These are phyloP conservation scores for Ursus arctos DNA, from an alignment of 2,113 vertebrate genomes.

Conservation along the genomic window DNA sequence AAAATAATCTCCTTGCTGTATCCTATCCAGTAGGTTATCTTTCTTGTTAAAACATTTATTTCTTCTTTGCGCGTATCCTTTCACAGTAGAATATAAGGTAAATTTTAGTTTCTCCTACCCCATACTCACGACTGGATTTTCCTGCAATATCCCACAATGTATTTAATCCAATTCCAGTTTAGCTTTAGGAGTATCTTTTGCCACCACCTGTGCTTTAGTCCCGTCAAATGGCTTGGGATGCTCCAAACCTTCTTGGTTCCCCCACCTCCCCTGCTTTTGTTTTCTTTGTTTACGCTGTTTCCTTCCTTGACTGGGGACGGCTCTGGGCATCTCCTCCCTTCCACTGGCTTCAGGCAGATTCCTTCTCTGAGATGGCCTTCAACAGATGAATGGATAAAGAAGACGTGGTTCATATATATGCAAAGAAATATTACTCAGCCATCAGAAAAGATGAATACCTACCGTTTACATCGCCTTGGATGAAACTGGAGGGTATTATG, in stretches of 20 bases:
- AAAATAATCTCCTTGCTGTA: background rate
- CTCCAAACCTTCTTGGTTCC: fast-evolving
- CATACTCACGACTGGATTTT: background rate
- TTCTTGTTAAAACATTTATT: background rate
- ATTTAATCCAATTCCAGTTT: background rate
- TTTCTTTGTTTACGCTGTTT: background rate
- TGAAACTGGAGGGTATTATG: background rate
- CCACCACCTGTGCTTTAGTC: background rate
- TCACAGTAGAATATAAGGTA: background rate
- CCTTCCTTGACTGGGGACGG: background rate
- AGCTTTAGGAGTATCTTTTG: background rate
- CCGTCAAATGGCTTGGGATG: background rate
- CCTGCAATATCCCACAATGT: background rate
- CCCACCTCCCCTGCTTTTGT: background rate
- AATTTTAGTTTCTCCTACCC: background rate
- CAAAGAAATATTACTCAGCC: background rate
- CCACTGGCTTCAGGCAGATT: background rate
- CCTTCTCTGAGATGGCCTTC: background rate
- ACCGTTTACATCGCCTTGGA: background rate
- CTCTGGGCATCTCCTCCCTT: fast-evolving
- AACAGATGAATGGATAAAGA: background rate
- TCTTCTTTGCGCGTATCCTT: background rate
- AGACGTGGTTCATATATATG: background rate
- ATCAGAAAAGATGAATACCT: no score
- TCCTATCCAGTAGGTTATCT: background rate